Conservation (phyloP, 2,797 vertebrate genomes). For the Myiotriccus ornatus region DNA sequence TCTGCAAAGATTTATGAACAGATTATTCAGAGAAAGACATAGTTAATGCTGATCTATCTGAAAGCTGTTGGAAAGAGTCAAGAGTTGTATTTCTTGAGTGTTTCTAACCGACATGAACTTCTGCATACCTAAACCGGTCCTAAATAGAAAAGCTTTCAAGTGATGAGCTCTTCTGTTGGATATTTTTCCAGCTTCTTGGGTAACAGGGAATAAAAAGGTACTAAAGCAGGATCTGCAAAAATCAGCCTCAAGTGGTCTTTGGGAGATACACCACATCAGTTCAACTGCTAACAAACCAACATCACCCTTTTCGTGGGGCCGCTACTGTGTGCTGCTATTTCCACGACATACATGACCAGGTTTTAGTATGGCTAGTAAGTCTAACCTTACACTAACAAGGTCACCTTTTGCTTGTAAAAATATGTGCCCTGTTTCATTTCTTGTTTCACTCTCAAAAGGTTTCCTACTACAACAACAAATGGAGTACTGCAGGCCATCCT, state of each 20-base stretch:
- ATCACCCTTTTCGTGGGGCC: background rate
- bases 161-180: background rate
- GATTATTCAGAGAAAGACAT: background rate
- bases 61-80: background rate
- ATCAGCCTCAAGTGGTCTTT: background rate
- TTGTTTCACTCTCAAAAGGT: background rate
- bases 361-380: background rate
- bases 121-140: background rate
- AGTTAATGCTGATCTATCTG: background rate
- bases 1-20: background rate
- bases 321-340: background rate
- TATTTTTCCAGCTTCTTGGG: background rate
- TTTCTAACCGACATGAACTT: background rate
- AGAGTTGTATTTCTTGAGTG: background rate
- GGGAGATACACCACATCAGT: background rate
- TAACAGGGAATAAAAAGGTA: background rate
- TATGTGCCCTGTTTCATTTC: background rate
- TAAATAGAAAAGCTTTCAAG: background rate
- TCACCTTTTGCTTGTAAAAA: background rate
- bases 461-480: background rate
- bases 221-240: background rate
- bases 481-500: background rate
- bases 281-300: background rate
- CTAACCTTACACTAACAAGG: background rate
- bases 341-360: background rate